Evolutionary conservation across 2,888 invertebrate genomes (phyloP).

Genomic region (Morpho helenor): DNA sequence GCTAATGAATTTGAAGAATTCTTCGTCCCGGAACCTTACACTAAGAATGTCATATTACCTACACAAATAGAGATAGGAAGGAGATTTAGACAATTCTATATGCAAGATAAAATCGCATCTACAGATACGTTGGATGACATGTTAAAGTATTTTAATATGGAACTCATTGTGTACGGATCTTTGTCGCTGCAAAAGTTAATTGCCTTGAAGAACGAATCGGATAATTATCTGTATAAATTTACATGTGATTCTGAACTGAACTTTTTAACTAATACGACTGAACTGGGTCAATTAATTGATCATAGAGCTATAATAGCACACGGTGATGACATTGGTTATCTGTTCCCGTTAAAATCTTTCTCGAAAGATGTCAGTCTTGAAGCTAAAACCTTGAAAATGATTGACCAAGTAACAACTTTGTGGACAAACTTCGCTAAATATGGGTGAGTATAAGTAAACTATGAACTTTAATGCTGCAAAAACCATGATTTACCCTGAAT

Average conservation of each 20-base stretch:
- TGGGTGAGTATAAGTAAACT: slow-evolving; percentile 41
- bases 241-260: slow-evolving; percentile 42
- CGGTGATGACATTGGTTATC: slow-evolving; percentile 51
- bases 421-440: slow-evolving; percentile 58
- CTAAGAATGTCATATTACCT: slow-evolving; percentile 22
- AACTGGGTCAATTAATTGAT: not conserved
- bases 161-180: slow-evolving; percentile 31
- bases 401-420: slow-evolving; percentile 42
- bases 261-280: not conserved
- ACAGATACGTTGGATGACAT: slow-evolving; percentile 31
- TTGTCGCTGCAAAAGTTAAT: slow-evolving; percentile 34
- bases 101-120: slow-evolving; percentile 26
- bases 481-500: too few species aligned
- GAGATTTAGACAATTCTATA: slow-evolving; percentile 34
- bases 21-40: slow-evolving; percentile 32
- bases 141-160: slow-evolving; percentile 30
- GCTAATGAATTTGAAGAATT: slow-evolving; percentile 30
- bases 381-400: slow-evolving; percentile 35
- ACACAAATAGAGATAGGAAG: slow-evolving; percentile 36
- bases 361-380: too few species aligned
- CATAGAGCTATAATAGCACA: slow-evolving; percentile 37
- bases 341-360: slow-evolving; percentile 36
- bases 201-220: slow-evolving; percentile 29
- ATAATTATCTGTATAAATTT: slow-evolving; percentile 42
- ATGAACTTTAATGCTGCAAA: too few species aligned